Evolutionary conservation across 2,888 invertebrate genomes (phyloP).

Genomic region (Lucinisca nassula): DNA sequence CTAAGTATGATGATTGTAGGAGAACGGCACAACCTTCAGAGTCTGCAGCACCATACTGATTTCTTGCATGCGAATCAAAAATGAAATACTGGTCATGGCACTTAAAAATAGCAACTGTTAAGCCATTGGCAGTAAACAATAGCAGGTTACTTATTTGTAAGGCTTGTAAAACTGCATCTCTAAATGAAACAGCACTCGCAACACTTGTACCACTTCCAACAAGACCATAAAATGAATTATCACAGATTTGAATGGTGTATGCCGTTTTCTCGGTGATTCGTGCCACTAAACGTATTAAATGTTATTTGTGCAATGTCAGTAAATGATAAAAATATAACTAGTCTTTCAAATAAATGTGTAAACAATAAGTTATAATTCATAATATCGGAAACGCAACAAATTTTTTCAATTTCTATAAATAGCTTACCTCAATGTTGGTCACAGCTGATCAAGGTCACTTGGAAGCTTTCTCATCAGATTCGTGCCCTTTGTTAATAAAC

Average conservation of each 20-base stretch:
- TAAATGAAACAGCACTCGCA: background rate
- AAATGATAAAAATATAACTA: no score
- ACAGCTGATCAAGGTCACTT: no score
- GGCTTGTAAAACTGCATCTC: background rate
- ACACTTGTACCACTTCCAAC: background rate
- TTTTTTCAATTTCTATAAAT: no score
- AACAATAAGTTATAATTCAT: no score
- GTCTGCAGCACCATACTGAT: background rate
- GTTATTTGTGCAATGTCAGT: no score
- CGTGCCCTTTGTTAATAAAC: no score
- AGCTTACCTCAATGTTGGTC: no score
- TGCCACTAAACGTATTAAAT: no score
- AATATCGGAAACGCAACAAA: no score
- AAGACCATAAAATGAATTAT: background rate
- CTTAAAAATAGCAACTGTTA: background rate
- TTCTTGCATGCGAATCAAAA: background rate
- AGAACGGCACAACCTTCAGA: background rate
- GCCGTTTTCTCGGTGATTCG: no score
- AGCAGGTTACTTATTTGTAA: background rate
- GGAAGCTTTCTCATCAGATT: no score
- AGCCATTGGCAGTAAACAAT: background rate
- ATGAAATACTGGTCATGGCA: background rate
- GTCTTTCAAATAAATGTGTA: no score
- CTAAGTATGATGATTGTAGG: background rate
- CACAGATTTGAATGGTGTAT: background rate